These are phyloP conservation scores for Chloroclystis v-ata DNA, from an alignment of 2,888 invertebrate genomes.

Conservation along the genomic window DNA sequence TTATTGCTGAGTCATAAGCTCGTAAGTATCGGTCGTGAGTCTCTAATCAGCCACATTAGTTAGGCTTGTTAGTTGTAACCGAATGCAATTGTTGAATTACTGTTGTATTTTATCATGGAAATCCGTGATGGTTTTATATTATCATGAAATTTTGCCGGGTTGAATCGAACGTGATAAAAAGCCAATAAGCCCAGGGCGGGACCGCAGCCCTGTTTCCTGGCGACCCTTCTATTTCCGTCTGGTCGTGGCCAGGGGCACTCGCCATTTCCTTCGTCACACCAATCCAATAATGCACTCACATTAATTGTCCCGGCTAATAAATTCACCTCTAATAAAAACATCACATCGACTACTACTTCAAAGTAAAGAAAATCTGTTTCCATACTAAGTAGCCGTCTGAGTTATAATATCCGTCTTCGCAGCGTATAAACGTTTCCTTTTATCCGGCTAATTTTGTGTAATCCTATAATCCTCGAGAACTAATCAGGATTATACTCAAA, in stretches of 20 bases:
- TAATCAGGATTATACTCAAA: background rate
- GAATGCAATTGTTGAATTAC: too few species aligned
- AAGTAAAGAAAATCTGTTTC: background rate
- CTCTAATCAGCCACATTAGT: too few species aligned
- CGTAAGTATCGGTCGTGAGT: too few species aligned
- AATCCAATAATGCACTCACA: slow-evolving; percentile 41
- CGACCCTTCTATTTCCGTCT: slow-evolving; percentile 62
- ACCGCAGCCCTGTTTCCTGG: slow-evolving; percentile 21
- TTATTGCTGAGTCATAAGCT: too few species aligned
- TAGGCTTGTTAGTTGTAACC: too few species aligned
- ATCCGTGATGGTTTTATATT: too few species aligned
- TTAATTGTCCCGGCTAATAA: slow-evolving; percentile 18
- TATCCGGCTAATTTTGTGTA: slow-evolving; percentile 1
- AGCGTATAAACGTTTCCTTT: background rate
- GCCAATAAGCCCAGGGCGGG: slow-evolving; percentile 25
- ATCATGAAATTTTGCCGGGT: too few species aligned
- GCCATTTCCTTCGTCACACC: slow-evolving; percentile 56
- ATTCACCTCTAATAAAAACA: background rate
- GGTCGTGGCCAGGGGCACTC: slow-evolving; percentile 64
- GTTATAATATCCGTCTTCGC: background rate
- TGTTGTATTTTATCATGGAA: too few species aligned
- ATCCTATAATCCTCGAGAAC: background rate
- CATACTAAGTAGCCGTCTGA: background rate
- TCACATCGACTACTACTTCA: background rate
- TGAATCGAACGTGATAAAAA: slow-evolving; percentile 10